Conservation (phyloP, 2,797 vertebrate genomes). For the Diplodus puntazzo region DNA sequence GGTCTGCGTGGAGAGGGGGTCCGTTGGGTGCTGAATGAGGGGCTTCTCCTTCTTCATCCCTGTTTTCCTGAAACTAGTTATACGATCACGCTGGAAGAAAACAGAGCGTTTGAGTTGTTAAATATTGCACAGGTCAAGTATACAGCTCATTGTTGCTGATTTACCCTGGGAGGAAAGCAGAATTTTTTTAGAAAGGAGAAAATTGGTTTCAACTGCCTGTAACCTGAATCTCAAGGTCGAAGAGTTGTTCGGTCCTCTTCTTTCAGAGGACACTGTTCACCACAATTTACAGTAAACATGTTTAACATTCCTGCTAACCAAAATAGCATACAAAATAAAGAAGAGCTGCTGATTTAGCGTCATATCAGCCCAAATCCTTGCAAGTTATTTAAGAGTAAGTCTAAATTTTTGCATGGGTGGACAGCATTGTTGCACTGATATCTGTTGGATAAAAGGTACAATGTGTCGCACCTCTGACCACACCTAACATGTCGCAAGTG, state of each 20-base stretch:
- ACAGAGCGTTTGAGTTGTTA: slow-evolving; percentile 46
- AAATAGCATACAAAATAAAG: neutral
- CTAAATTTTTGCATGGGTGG: neutral
- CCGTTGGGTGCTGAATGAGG: slow-evolving; percentile 95
- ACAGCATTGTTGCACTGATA: neutral
- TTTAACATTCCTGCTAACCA: neutral
- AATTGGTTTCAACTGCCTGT: slow-evolving; percentile 3
- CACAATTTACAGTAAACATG: slow-evolving; percentile 3
- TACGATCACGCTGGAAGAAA: slow-evolving; percentile 92
- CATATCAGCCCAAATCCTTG: neutral
- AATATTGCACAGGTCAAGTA: neutral
- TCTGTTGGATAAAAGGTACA: neutral
- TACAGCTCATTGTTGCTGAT: neutral
- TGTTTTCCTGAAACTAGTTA: slow-evolving; percentile 96
- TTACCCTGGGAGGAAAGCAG: neutral
- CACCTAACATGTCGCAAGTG: neutral
- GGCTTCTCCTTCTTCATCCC: slow-evolving; percentile 94
- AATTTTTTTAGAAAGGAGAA: neutral
- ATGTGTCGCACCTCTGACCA: neutral
- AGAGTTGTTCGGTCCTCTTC: slow-evolving; percentile 1
- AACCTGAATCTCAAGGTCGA: neutral
- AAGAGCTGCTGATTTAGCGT: neutral
- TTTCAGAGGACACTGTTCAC: slow-evolving; percentile 8
- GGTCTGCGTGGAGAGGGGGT: slow-evolving; percentile 86
- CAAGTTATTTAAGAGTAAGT: neutral